Evolutionary conservation across 2,113 vertebrate species (phyloP), one percentile per base, ranked within the genome.

Genomic region (Narcine bancroftii): DNA sequence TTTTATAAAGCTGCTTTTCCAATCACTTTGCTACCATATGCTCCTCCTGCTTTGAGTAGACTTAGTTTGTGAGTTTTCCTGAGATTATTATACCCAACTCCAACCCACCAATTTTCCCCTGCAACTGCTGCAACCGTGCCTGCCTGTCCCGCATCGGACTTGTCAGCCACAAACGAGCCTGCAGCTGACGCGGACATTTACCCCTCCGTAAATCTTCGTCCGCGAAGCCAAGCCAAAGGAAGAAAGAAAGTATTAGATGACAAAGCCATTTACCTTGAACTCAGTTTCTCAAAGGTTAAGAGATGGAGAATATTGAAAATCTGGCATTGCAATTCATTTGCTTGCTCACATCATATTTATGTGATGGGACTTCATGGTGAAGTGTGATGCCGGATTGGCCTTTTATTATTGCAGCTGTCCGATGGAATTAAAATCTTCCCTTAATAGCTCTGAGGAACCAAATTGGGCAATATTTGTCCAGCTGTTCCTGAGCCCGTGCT

Each of bases 221-320:
- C n/a, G n/a, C n/a, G n/a, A n/a, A n/a, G n/a, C n/a, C n/a, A n/a
- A n/a, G n/a, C n/a, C n/a, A n/a, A n/a, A n/a, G n/a, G n/a, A n/a
- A n/a, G n/a, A n/a, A n/a, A n/a, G n/a, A n/a, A n/a, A 39, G 89
- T 47, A 91, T 91, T 66, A 69, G 89, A 69, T 45, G 89, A 91
- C 89, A 91, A 91, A 69, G 42, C 65, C 45, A 91, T 91, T 91
- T 89, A 24, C 69, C 63, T 91, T 91, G 29, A 91, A 47, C 65
- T 91, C 36, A 66, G 60, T 29, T 89, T 63, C 39, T 66, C 26
- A 47, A 65, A 29, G 39, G 63, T 91, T 45, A 91, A 91, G 63
- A 69, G 39, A 71, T 9, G 26, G 89, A 91, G 63, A 69, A 65
- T 69, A 69, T 65, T 47, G 89, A 69, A 69, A 69, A 69, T 17